Base-by-base conservation (phyloP, 1,140 invertebrate species). In the Mercenaria mercenaria region DNA sequence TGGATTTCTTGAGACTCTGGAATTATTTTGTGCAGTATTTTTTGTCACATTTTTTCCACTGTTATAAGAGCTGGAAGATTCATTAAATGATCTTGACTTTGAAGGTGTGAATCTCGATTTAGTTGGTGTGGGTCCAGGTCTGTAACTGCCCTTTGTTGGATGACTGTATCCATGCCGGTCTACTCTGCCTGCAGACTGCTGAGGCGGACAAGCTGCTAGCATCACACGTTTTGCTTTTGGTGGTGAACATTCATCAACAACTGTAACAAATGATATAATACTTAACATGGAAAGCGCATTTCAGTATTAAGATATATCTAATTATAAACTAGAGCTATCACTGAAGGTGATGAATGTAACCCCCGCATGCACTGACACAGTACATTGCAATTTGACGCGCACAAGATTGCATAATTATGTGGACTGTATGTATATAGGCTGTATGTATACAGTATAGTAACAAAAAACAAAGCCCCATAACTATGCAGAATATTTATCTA, bases 241-340 rank as follows among this genome's bases (percentile, higher is more conserved):
- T 39, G 91, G 88, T 50, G 88, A 89, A 39, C 91, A 89, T 43
- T 89, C 91, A 88, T 91, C 69, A 23, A 91, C 79, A 20, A 39
- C 84, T 77, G 39, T 72, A 56, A 86, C 20, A 76, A 76, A 76
- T 43, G 41, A 13, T 41, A 41, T 32, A n/a, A 74, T 32, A 32
- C 15, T n/a, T 11, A 61, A 61, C 8, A 20, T 61, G 56, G n/a
- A 8, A 61, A n/a, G 6, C 4, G 56, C 18, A 61, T n/a, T n/a
- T n/a, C n/a, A n/a, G n/a, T n/a, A n/a, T n/a, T 50, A 10, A 50
- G 47, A 50, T 50, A 10, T 50, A 11, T 50, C 47, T 50, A 50
- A 50, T 20, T 10, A 50, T 50, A 50, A 50, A 50, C 47, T 50
- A 11, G 47, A n/a, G n/a, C n/a, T n/a, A n/a, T n/a, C n/a, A n/a